Evolutionary conservation across 2,797 vertebrate species (phyloP).

Genomic region (Merluccius polli): DNA sequence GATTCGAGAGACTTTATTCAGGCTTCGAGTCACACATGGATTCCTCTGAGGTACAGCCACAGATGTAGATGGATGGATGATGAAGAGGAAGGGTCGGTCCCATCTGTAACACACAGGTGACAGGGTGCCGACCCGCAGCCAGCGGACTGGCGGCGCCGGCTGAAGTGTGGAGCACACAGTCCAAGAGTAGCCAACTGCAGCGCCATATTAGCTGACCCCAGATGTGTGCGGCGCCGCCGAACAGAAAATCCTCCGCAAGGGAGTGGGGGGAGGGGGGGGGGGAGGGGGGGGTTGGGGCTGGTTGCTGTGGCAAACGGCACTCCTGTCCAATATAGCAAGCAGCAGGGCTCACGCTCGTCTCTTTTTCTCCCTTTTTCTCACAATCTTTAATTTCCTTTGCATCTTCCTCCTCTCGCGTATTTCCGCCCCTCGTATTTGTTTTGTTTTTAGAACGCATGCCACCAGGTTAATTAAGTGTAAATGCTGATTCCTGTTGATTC

Average conservation of each 20-base stretch:
- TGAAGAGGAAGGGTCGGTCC: background rate
- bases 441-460: slow-evolving; percentile 44
- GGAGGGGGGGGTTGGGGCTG: slow-evolving; percentile 45
- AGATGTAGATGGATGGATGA: background rate
- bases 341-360: slow-evolving; percentile 56
- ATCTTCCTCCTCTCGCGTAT: slow-evolving; percentile 22
- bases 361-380: slow-evolving; percentile 32
- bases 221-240: slow-evolving; percentile 68
- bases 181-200: slow-evolving; percentile 47
- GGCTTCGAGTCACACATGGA: background rate
- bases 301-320: slow-evolving; percentile 78
- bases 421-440: background rate
- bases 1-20: no score
- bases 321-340: slow-evolving; percentile 74
- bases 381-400: background rate
- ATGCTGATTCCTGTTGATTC: no score
- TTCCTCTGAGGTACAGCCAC: background rate
- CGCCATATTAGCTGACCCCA: slow-evolving; percentile 72
- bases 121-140: background rate
- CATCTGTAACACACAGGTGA: background rate
- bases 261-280: slow-evolving; percentile 3
- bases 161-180: background rate
- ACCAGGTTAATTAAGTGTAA: slow-evolving; percentile 23
- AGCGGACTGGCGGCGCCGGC: background rate
- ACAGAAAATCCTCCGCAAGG: slow-evolving; percentile 76